Evolutionary conservation across 2,113 vertebrate species (phyloP).

Genomic region (Phalacrocorax aristotelis): DNA sequence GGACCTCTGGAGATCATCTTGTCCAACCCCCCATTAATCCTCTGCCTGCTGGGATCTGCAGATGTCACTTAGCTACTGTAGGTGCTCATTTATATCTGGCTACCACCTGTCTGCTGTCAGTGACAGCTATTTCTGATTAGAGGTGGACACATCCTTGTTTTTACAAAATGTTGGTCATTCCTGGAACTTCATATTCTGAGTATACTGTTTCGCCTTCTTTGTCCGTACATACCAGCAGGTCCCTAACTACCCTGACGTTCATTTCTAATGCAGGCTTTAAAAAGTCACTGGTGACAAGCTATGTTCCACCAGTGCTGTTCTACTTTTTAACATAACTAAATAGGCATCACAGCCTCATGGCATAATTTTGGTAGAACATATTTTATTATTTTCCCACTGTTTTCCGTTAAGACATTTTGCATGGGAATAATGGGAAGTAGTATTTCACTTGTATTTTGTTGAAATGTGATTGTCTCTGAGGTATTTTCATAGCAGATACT

Average conservation of each 20-base stretch:
- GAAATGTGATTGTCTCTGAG: background rate
- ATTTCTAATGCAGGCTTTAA: background rate
- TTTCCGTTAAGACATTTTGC: background rate
- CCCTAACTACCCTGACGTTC: background rate
- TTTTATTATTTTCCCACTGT: background rate
- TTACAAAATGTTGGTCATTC: background rate
- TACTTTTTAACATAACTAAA: background rate
- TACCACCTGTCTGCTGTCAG: background rate
- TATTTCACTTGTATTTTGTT: background rate
- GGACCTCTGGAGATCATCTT: too few species aligned
- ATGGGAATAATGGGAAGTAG: background rate
- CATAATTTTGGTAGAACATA: background rate
- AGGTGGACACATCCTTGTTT: background rate
- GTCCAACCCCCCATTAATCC: too few species aligned
- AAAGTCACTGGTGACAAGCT: background rate
- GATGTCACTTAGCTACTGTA: background rate
- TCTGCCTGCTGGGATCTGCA: background rate
- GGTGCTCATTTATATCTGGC: background rate
- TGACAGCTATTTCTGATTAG: background rate
- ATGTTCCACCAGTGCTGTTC: background rate
- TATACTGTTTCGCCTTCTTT: background rate
- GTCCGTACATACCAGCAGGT: background rate
- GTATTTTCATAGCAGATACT: background rate
- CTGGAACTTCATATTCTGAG: background rate
- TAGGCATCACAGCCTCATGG: background rate